phyloP scores from a whole-genome alignment of 2,888 invertebrate genomes.

The Eupithecia pulchellata region DNA sequence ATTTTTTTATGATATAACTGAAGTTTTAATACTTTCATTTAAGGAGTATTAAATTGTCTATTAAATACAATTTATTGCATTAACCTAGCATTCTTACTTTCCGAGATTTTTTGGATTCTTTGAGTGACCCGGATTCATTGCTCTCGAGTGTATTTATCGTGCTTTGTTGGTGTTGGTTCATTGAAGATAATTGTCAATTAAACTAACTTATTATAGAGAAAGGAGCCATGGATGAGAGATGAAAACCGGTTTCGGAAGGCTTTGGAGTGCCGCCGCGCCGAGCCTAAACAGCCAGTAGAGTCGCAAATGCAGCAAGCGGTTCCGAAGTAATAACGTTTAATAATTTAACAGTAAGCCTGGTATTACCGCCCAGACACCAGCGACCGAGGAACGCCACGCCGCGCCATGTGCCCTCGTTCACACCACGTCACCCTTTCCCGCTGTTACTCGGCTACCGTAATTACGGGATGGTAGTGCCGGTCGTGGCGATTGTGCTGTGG shows the following conservation, averaged over 20 bases:
- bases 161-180: background rate
- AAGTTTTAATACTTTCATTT: too few species aligned
- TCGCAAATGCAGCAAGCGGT: background rate
- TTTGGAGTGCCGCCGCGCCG: too few species aligned
- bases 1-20: too few species aligned
- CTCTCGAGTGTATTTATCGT: background rate
- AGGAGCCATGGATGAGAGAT: background rate
- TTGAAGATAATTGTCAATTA: background rate
- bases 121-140: too few species aligned
- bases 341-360: background rate
- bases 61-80: too few species aligned
- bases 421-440: background rate
- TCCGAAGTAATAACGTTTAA: background rate
- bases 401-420: background rate
- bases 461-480: background rate
- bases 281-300: background rate
- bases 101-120: too few species aligned
- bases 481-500: background rate
- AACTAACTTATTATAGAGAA: background rate
- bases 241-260: background rate
- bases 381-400: background rate
- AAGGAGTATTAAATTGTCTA: too few species aligned
- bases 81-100: too few species aligned
- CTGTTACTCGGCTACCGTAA: background rate
- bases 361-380: background rate